phyloP scores from a whole-genome alignment of 2,113 vertebrate species.

The Oryzias curvinotus region DNA sequence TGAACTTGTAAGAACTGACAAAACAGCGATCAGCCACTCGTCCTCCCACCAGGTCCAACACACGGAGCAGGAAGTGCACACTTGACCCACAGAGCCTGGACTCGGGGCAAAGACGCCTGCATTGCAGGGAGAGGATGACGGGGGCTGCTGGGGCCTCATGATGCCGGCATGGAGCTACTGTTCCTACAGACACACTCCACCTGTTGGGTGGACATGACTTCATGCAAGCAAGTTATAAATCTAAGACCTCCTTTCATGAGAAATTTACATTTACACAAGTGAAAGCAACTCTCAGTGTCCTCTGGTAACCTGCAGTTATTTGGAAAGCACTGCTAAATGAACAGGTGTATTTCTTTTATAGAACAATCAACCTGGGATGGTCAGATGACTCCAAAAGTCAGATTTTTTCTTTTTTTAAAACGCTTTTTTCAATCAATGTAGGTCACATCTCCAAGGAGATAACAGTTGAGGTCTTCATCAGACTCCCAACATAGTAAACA shows the following conservation, averaged over 20 bases:
- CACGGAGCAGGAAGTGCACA: constrained; percentile 48
- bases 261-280: neutral
- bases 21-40: constrained; percentile 19
- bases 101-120: constrained; percentile 26
- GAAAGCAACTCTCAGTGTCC: too few relatives aligned
- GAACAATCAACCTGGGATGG: too few relatives aligned
- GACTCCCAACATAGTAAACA: too few relatives aligned
- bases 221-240: neutral
- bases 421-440: too few relatives aligned
- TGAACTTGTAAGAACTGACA: constrained; percentile 29
- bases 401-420: too few relatives aligned
- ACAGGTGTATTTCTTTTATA: too few relatives aligned
- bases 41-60: constrained; percentile 27
- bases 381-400: too few relatives aligned
- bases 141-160: constrained; percentile 24
- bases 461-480: too few relatives aligned
- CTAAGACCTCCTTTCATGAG: neutral
- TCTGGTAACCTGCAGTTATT: too few relatives aligned
- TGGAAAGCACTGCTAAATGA: too few relatives aligned
- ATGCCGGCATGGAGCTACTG: constrained; percentile 53
- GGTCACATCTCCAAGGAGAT: too few relatives aligned
- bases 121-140: constrained; percentile 29
- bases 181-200: constrained; percentile 51
- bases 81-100: constrained; percentile 35
- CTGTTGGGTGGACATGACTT: constrained; percentile 26